Evolutionary conservation across 2,797 vertebrate genomes (phyloP), one percentile per base, ranked within the genome.

Genomic region (Mormyrus proboscirostris): DNA sequence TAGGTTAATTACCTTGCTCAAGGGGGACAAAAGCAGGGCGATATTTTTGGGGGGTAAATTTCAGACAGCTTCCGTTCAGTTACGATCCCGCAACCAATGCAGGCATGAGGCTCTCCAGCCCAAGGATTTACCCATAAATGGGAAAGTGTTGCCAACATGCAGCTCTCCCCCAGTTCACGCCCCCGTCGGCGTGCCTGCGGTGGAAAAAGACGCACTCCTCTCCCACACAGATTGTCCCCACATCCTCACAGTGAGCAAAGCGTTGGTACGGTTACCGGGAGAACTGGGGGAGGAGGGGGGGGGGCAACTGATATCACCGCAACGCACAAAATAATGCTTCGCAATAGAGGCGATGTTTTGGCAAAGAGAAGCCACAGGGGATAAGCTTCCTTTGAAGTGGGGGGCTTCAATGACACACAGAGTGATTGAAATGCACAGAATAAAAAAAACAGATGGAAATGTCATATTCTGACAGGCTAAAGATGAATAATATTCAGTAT

Each of bases 101-200:
- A 9, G 73, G 7, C 19, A 38, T 0, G 41, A 19, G 33, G 16
- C 73, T 79, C 73, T 44, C 73, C 38, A 44, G 73, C 38, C 65
- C 73, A 47, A n/a, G 73, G 82, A 49, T 51, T 49, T 51, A 51
- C 38, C 41, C 76, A 82, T 47, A 47, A 84, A 84, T 47, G 41
- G 76, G 19, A 50, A 84, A 83, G 79, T 47, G 38, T 47, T 49
- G n/a, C 82, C 82, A 84, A 44, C 44, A 47, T 50, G 44, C n/a
- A 84, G 47, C 47, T n/a, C 49, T 49, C 51, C 82, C 47, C 82
- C 82, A 49, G 82, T 84, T 84, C 82, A 51, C 82, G 49, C 82
- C 82, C 82, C 82, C 47, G 49, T 49, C 47, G 10, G 49, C 82
- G 44, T 14, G 82, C 47, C 82, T 50, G 82, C 49, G 8, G 82